Percentiles rank a stretch among this genome's conserved stretches.
Evolutionary conservation across 2,888 invertebrate genomes (phyloP).

Genomic region (Hypsopygia costalis): DNA sequence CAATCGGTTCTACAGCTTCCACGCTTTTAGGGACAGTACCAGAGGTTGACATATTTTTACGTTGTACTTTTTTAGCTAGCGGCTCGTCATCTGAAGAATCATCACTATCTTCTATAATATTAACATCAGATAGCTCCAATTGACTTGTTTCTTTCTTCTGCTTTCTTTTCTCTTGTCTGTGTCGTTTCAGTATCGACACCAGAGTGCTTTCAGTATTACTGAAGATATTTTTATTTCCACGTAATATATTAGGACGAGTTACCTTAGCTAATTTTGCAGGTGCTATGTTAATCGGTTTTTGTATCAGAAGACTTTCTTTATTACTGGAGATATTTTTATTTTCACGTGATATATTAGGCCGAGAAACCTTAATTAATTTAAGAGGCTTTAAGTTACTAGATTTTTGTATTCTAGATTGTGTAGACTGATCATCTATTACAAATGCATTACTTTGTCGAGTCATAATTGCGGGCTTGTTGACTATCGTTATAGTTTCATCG

Average conservation of each 20-base stretch:
- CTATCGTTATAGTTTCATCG: constrained; percentile 15
- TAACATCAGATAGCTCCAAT: background rate
- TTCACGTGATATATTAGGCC: constrained; percentile 16
- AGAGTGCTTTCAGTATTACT: background rate
- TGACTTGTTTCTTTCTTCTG: background rate
- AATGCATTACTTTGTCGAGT: background rate
- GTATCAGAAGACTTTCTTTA: background rate
- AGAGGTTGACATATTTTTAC: constrained; percentile 15
- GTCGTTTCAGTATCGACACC: no score
- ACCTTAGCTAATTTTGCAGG: constrained; percentile 38
- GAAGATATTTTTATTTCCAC: background rate
- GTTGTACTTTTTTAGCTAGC: constrained; percentile 44
- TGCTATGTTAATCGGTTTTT: constrained; percentile 17
- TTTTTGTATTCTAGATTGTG: background rate
- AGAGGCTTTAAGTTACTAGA: constrained; percentile 28
- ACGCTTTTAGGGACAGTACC: background rate
- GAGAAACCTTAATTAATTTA: constrained; percentile 32
- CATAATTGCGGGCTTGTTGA: background rate
- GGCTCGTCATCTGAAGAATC: constrained; percentile 65
- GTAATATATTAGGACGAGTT: constrained; percentile 18
- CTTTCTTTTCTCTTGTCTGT: background rate
- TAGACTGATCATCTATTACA: background rate
- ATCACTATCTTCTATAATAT: background rate
- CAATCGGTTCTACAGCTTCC: background rate
- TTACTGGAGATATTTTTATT: constrained; percentile 13